A percentile compares a stretch with the other conserved stretches of the same genome.
Conservation (phyloP, 2,113 vertebrate genomes). For the Podarcis cretensis region DNA sequence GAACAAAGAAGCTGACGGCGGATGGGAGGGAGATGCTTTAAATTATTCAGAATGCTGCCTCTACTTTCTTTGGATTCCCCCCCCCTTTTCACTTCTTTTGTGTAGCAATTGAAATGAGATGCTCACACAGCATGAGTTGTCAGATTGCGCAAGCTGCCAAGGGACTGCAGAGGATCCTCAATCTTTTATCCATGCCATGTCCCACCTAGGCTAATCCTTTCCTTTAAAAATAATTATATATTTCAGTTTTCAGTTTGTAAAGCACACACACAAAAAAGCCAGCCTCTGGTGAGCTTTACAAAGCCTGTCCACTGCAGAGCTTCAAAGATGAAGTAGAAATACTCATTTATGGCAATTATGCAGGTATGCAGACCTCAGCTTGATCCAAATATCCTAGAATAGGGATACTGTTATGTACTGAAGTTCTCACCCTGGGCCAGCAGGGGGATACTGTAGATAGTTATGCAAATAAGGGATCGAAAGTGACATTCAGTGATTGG, state of each 20-base stretch:
- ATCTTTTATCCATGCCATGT: slow-evolving; percentile 52
- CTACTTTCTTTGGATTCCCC: slow-evolving; percentile 24
- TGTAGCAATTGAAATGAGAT: slow-evolving; percentile 48
- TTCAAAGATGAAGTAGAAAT: neutral
- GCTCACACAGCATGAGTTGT: slow-evolving; percentile 47
- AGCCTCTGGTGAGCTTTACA: slow-evolving; percentile 32
- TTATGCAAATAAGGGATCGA: no score
- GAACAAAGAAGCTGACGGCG: slow-evolving; percentile 64
- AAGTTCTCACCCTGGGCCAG: no score
- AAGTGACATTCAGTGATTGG: no score
- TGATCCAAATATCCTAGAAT: neutral
- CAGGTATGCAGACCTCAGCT: slow-evolving; percentile 14
- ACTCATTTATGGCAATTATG: slow-evolving; percentile 11
- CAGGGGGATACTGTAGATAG: no score
- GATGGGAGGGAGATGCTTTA: slow-evolving; percentile 48
- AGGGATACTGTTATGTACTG: no score
- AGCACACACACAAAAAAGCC: neutral
- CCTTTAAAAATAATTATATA: slow-evolving; percentile 43
- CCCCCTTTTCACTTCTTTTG: neutral
- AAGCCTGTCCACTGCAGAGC: slow-evolving; percentile 22
- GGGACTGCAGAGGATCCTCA: slow-evolving; percentile 21
- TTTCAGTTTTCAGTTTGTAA: slow-evolving; percentile 27
- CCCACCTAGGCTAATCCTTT: slow-evolving; percentile 35
- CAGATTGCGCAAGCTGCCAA: slow-evolving; percentile 24
- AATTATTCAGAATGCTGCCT: slow-evolving; percentile 67